Evolutionary conservation across 2,113 vertebrate species (phyloP).

Genomic region (Rutilus rutilus): DNA sequence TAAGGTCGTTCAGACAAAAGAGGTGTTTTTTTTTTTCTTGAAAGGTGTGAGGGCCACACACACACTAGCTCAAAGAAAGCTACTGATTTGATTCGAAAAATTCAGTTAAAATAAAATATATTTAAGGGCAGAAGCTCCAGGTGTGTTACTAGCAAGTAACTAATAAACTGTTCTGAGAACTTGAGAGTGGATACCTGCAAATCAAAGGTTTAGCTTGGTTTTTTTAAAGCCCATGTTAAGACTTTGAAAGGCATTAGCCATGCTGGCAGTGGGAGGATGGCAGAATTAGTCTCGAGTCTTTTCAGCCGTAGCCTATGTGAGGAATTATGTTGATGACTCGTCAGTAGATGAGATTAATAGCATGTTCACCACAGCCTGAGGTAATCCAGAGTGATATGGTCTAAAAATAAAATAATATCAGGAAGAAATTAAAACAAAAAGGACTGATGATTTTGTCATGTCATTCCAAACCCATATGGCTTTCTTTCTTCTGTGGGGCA

Average conservation of each 20-base stretch:
- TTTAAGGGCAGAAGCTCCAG: not conserved
- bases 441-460: not conserved
- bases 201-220: not conserved
- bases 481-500: not conserved
- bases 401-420: slow-evolving; percentile 35
- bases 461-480: not conserved
- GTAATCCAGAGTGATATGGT: slow-evolving; percentile 40
- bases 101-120: not conserved
- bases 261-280: slow-evolving; percentile 1
- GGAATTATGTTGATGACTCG: slow-evolving; percentile 55
- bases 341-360: slow-evolving; percentile 52
- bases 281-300: slow-evolving; percentile 31
- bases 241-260: not conserved
- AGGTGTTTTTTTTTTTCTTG: slow-evolving; percentile 8
- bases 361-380: slow-evolving; percentile 20
- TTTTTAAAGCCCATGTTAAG: not conserved
- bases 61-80: slow-evolving; percentile 22
- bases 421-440: not conserved
- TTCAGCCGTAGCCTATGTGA: slow-evolving; percentile 28
- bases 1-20: slow-evolving; percentile 61
- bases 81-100: not conserved
- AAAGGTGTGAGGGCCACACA: slow-evolving; percentile 22
- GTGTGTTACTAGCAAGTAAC: not conserved
- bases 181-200: not conserved
- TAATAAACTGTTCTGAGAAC: not conserved